Evolutionary conservation across 2,797 vertebrate genomes (phyloP).

Genomic region (Mallotus villosus): DNA sequence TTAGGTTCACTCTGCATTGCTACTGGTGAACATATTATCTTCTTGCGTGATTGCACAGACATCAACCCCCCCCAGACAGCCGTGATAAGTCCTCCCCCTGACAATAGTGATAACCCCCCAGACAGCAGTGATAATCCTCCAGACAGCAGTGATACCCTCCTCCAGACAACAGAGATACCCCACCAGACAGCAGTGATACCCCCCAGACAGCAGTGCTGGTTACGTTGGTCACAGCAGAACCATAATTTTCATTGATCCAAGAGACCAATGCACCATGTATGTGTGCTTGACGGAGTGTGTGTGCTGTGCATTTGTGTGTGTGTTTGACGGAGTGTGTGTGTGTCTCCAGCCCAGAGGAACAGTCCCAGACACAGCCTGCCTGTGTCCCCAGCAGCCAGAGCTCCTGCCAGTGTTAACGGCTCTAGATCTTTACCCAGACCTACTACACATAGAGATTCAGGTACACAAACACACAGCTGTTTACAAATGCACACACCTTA

Average conservation of each 20-base stretch:
- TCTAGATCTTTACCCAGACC: slow-evolving; percentile 35
- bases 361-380: slow-evolving; percentile 39
- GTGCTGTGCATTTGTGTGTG: neutral
- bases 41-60: neutral
- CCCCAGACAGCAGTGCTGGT: too few species aligned
- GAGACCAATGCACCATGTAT: neutral
- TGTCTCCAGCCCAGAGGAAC: slow-evolving; percentile 54
- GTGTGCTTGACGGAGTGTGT: neutral
- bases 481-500: neutral
- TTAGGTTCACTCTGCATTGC: neutral
- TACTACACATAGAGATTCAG: neutral
- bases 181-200: neutral
- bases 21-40: neutral
- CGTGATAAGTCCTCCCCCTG: neutral
- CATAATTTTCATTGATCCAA: neutral
- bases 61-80: neutral
- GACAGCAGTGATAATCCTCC: too few species aligned
- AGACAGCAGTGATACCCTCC: neutral
- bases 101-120: too few species aligned
- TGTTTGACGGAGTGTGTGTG: slow-evolving; percentile 26
- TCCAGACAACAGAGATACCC: neutral
- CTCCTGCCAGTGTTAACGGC: slow-evolving; percentile 51
- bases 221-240: neutral
- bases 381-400: slow-evolving; percentile 45
- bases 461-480: slow-evolving; percentile 63